Evolutionary conservation across 1,140 invertebrate species (phyloP).

Genomic region (Scaptodrosophila lebanonensis): DNA sequence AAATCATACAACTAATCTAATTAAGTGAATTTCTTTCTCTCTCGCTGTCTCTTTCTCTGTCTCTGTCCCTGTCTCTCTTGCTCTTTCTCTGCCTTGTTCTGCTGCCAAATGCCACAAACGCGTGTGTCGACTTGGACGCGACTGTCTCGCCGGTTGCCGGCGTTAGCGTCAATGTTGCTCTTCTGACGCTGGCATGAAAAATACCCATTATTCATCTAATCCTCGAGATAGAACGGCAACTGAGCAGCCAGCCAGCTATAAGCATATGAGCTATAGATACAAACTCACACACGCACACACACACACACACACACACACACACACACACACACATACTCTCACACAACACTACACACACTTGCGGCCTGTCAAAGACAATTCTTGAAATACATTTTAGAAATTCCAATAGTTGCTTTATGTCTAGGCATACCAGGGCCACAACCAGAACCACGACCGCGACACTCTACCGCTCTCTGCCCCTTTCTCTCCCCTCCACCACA

Average conservation of each 20-base stretch:
- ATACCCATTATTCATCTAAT: conserved; percentile 38
- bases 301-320: neutral
- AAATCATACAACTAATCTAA: conserved; percentile 49
- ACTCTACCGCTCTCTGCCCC: no score
- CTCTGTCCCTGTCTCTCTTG: no score
- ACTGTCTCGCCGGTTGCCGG: no score
- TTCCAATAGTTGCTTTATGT: conserved; percentile 50
- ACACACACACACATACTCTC: neutral
- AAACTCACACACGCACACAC: conserved; percentile 10
- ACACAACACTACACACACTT: neutral
- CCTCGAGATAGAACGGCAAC: conserved; percentile 18
- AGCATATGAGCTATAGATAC: neutral
- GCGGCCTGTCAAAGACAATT: conserved; percentile 19
- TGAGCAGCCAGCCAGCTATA: neutral
- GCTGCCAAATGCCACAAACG: conserved; percentile 32
- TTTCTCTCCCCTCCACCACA: no score
- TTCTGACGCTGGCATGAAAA: no score
- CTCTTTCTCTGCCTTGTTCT: no score
- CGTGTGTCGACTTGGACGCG: neutral
- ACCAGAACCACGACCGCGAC: neutral
- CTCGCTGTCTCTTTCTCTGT: no score
- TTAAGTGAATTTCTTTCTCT: conserved; percentile 47
- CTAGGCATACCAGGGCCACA: conserved; percentile 1
- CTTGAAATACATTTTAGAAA: conserved; percentile 33
- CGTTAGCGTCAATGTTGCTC: no score